Evolutionary conservation across 2,888 invertebrate genomes (phyloP).

Genomic region (Gerris lacustris): DNA sequence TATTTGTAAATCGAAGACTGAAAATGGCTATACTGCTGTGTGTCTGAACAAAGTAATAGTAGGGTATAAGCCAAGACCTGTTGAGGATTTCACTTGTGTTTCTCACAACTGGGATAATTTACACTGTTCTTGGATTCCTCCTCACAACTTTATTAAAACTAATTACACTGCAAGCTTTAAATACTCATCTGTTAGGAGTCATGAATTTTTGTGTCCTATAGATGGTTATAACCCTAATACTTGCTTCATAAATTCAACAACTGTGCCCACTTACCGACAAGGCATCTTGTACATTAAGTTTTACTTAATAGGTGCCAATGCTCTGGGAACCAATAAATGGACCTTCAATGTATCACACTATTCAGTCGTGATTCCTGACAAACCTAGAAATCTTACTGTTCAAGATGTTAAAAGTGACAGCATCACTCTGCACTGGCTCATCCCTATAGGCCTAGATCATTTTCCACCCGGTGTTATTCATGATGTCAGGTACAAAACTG

Average conservation of each 20-base stretch:
- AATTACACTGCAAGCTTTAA: constrained; percentile 36
- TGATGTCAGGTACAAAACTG: constrained; percentile 43
- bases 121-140: constrained; percentile 59
- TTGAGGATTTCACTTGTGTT: constrained; percentile 58
- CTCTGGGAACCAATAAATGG: constrained; percentile 45
- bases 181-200: no score
- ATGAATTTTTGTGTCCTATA: no score
- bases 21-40: constrained; percentile 33
- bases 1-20: constrained; percentile 12
- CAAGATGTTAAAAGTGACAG: constrained; percentile 40
- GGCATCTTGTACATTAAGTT: constrained; percentile 45
- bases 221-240: no score
- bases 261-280: constrained; percentile 45
- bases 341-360: constrained; percentile 48
- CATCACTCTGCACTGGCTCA: constrained; percentile 41
- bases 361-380: constrained; percentile 41
- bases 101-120: constrained; percentile 61
- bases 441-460: constrained; percentile 39
- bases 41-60: constrained; percentile 41
- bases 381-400: constrained; percentile 40
- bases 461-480: constrained; percentile 43
- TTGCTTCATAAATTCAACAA: not conserved
- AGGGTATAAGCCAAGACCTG: constrained; percentile 44
- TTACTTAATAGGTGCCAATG: constrained; percentile 47
- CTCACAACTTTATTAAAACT: constrained; percentile 46